Percentiles rank a stretch among this genome's conserved stretches.
Evolutionary conservation across 2,797 vertebrate genomes (phyloP).

Genomic region (Lophura swinhoii): DNA sequence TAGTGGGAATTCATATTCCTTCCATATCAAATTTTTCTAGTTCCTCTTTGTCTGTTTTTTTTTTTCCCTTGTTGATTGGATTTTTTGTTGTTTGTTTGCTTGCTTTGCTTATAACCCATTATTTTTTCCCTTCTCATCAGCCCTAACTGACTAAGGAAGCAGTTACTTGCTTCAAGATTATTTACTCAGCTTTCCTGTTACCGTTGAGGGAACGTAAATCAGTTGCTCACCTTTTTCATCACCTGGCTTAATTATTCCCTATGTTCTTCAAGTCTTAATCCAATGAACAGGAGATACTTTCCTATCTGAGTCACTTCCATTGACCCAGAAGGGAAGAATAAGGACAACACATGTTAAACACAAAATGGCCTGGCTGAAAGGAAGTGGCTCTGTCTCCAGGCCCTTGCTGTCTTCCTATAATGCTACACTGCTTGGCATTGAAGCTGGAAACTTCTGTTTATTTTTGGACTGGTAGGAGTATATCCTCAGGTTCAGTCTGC

Average conservation of each 20-base stretch:
- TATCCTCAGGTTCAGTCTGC: neutral
- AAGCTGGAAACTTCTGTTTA: neutral
- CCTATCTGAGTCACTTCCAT: neutral
- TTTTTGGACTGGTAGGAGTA: neutral
- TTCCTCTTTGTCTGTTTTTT: neutral
- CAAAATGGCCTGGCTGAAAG: neutral
- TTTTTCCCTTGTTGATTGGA: neutral
- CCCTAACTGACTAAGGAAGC: neutral
- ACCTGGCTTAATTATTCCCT: slow-evolving; percentile 28
- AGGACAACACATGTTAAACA: neutral
- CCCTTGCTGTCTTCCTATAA: neutral
- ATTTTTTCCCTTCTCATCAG: neutral
- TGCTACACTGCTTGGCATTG: neutral
- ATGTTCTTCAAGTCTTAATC: neutral
- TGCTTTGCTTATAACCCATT: neutral
- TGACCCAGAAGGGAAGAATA: slow-evolving; percentile 38
- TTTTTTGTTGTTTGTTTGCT: neutral
- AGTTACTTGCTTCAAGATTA: neutral
- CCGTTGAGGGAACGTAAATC: neutral
- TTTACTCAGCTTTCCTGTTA: slow-evolving; percentile 40
- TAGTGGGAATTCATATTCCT: neutral
- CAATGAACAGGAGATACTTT: slow-evolving; percentile 8
- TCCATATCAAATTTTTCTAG: neutral
- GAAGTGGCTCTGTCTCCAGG: slow-evolving; percentile 4
- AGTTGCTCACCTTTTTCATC: neutral